Conservation (phyloP, 2,888 invertebrate genomes). For the Ennomos quercinarius region DNA sequence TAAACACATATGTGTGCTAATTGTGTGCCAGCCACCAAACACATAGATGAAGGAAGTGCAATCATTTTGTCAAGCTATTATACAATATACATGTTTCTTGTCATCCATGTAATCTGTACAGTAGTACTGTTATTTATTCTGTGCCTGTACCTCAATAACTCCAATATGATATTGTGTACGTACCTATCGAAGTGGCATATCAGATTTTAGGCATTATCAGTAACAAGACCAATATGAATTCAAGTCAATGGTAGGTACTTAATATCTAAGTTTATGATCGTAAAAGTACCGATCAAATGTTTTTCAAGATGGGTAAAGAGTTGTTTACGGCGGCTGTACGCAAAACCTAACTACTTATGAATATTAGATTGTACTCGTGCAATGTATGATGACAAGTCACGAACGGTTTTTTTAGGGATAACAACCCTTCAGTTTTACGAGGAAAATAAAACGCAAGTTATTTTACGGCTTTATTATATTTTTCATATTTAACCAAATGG, state of each 20-base stretch:
- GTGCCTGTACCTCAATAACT: too few relatives aligned
- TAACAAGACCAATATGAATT: background rate
- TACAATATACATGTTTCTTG: too few relatives aligned
- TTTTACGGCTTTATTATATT: background rate
- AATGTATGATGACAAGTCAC: constrained; percentile 39
- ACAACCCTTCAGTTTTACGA: constrained; percentile 18
- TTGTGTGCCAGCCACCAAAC: too few relatives aligned
- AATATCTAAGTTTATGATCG: constrained; percentile 11
- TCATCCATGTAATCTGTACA: too few relatives aligned
- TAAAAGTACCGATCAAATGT: constrained; percentile 16
- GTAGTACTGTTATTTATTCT: too few relatives aligned
- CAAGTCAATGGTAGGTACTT: constrained; percentile 3
- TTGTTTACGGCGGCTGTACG: constrained; percentile 23
- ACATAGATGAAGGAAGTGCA: too few relatives aligned
- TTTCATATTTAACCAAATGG: background rate
- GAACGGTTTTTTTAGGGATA: constrained; percentile 33
- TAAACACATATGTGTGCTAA: too few relatives aligned
- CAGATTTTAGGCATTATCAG: too few relatives aligned
- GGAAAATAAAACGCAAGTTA: constrained; percentile 12
- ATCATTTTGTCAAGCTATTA: too few relatives aligned
- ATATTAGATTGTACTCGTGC: constrained; percentile 16
- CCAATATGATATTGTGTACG: too few relatives aligned
- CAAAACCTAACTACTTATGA: constrained; percentile 16
- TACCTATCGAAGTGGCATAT: too few relatives aligned
- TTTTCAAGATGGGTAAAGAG: constrained; percentile 18